Base-by-base conservation (phyloP, 2,797 vertebrate species). In the Trachops cirrhosus region DNA sequence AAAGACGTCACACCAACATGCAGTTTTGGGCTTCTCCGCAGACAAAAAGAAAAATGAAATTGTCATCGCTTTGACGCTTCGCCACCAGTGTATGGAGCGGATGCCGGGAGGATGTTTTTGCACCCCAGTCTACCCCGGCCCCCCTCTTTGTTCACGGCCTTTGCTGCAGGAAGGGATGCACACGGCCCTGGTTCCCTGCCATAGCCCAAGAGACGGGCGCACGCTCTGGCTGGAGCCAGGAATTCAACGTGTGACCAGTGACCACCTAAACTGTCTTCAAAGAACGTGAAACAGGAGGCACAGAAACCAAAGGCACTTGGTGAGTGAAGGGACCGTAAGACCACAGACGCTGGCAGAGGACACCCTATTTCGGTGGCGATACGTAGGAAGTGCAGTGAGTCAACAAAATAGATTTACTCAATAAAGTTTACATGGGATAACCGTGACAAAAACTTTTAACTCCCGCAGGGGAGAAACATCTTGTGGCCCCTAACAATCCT, bases 1-100 rank as follows among this genome's bases (percentile, higher is more conserved):
- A 52, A 48, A 97, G 67, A 94, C 6, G 87, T 77, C 44, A 96
- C 62, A 93, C 46, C 89, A 37, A 89, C 18, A 67, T 9, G 62
- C 54, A 90, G 79, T 62, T 24, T 70, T 32, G 48, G 37, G 39
- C n/a, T 70, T 94, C 77, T 89, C 68, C 48, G n/a, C 37, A 96
- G 37, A 82, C 82, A 80, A 89, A 90, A 82, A 95, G 50, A 48
- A 39, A 7, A 18, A n/a, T 1, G 24, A 80, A 71, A 71, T 0
- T 0, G 48, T 79, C 64, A 32, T 9, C 34, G 54, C 46, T 54
- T 32, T 62, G 84, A 37, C 64, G 37, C 44, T n/a, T 70, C 50
- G n/a, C 24, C 26, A 59, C 41, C 9, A 0, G n/a, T 32, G 6
- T 5, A 0, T 34, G n/a, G 24, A n/a, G 16, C 0, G 59, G 67